Evolutionary conservation across 2,888 invertebrate species (phyloP).

Genomic region (Cheilosia soror): DNA sequence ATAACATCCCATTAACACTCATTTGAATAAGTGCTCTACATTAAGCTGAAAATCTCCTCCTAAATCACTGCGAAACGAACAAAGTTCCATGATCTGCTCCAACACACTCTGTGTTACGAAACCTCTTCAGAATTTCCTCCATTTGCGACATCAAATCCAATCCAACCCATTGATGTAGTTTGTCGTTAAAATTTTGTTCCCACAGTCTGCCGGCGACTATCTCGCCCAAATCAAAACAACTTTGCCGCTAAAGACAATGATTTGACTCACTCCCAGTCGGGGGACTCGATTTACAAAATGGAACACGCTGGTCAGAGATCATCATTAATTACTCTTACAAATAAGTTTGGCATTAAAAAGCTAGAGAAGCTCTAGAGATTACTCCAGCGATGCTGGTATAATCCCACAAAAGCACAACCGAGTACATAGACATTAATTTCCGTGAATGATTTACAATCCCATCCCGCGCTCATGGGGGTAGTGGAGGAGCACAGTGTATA

Average conservation of each 20-base stretch:
- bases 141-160: constrained; percentile 29
- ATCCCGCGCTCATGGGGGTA: not conserved
- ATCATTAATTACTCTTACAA: constrained; percentile 65
- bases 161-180: not conserved
- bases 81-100: constrained; percentile 43
- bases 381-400: constrained; percentile 18
- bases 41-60: not conserved
- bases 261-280: constrained; percentile 33
- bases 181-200: constrained; percentile 18
- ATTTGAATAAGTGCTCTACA: not conserved
- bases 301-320: constrained; percentile 67
- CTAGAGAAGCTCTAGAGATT: constrained; percentile 46
- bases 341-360: constrained; percentile 46
- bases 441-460: constrained; percentile 40
- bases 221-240: constrained; percentile 47
- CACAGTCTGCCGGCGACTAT: constrained; percentile 35
- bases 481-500: not conserved
- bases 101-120: constrained; percentile 35
- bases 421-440: constrained; percentile 35
- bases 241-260: constrained; percentile 51
- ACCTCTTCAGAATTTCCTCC: constrained; percentile 25
- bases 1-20: no score
- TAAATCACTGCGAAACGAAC: not conserved
- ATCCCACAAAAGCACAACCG: constrained; percentile 41
- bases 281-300: constrained; percentile 45